A percentile compares a stretch with the other conserved stretches of the same genome.
Conservation (phyloP, 2,888 invertebrate species). For the Epinotia demarniana region DNA sequence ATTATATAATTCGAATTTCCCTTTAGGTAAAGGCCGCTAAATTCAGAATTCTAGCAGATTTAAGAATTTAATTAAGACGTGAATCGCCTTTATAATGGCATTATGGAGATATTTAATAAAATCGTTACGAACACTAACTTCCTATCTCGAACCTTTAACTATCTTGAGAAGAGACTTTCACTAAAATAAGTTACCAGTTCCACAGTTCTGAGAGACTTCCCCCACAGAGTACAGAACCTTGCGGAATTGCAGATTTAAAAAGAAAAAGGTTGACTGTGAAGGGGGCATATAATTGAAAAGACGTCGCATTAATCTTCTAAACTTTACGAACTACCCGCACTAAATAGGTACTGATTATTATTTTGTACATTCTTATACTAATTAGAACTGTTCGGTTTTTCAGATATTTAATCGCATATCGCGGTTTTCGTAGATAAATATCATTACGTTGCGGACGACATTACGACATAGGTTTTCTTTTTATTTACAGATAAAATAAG, state of each 20-base stretch:
- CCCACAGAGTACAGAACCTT: slow-evolving; percentile 52
- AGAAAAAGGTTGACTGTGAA: not conserved
- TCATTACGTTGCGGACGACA: no score
- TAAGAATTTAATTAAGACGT: slow-evolving; percentile 34
- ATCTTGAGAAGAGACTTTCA: slow-evolving; percentile 58
- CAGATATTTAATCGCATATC: no score
- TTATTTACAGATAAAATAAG: no score
- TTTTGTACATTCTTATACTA: no score
- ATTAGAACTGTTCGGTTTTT: no score
- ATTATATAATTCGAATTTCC: not conserved
- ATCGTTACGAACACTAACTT: slow-evolving; percentile 56
- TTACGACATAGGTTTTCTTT: no score
- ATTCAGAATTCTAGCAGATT: slow-evolving; percentile 2
- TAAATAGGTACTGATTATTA: no score
- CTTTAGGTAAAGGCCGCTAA: not conserved
- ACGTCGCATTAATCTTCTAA: not conserved
- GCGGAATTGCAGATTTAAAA: not conserved
- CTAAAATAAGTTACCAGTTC: slow-evolving; percentile 58
- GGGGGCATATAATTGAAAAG: not conserved
- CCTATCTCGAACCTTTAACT: slow-evolving; percentile 57
- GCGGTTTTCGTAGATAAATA: no score
- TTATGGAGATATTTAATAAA: slow-evolving; percentile 43
- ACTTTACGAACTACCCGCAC: no score
- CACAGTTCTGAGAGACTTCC: slow-evolving; percentile 50
- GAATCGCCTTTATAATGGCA: slow-evolving; percentile 33